Evolutionary conservation across 1,140 invertebrate species (phyloP).

Genomic region (Ceratosolen solmsi): DNA sequence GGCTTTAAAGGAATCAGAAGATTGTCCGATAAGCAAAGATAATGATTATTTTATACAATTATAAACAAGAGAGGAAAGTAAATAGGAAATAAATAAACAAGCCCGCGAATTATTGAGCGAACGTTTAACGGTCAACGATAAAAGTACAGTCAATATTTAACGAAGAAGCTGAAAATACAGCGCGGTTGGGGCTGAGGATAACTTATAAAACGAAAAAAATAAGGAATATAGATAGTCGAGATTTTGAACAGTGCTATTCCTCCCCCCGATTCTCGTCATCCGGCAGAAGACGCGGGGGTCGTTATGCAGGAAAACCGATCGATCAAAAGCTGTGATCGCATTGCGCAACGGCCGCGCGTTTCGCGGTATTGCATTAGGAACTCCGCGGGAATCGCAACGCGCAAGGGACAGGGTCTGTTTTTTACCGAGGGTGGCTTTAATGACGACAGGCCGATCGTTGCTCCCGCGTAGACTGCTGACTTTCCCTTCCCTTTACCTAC

Average conservation of each 20-base stretch:
- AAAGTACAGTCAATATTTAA: constrained; percentile 3
- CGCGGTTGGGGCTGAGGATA: too few relatives aligned
- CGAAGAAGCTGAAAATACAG: constrained; percentile 5
- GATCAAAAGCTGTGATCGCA: constrained; percentile 4
- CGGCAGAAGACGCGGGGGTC: not conserved
- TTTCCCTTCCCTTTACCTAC: not conserved
- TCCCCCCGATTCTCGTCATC: not conserved
- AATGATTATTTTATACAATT: not conserved
- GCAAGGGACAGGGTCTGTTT: constrained; percentile 4
- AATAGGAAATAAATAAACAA: not conserved
- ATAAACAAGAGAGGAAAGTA: not conserved
- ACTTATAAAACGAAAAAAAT: not conserved
- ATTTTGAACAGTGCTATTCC: not conserved
- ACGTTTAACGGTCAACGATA: not conserved
- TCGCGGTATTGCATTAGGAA: constrained; percentile 16
- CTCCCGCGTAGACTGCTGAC: not conserved
- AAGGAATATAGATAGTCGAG: not conserved
- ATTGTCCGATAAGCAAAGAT: not conserved
- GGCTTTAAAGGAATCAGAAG: not conserved
- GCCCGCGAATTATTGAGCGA: not conserved
- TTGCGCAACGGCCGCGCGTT: constrained; percentile 8
- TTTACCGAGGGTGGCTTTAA: constrained; percentile 24
- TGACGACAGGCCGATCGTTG: constrained; percentile 10
- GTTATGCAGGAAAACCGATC: constrained; percentile 1
- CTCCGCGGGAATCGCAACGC: constrained; percentile 14